Evolutionary conservation across 2,797 vertebrate genomes (phyloP), one percentile per base, ranked within the genome.

Genomic region (Chiloscyllium punctatum): DNA sequence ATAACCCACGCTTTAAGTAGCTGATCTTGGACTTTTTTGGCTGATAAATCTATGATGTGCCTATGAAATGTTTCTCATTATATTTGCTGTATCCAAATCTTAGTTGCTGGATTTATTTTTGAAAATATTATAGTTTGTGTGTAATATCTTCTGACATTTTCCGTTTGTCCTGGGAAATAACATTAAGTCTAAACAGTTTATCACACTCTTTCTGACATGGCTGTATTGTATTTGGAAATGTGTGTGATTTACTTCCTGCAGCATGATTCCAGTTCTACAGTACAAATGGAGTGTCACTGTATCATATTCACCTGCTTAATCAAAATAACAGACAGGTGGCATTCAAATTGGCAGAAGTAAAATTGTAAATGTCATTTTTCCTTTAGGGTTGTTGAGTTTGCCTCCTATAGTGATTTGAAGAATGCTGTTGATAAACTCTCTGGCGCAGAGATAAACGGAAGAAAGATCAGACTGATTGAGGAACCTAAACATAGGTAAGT

Each of bases 401-500:
- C 99, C 97, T 99, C 98, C 97, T 98, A 99, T 95, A 98, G 98
- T 97, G 99, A 99, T 96, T 97, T 99, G 97, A 99, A 99, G 98
- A 99, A 99, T 96, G 99, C 99, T 96, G 98, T 99, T 96, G 99
- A 99, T 96, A 99, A 99, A 97, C 98, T 99, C 96, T 99, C 98
- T 97, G 99, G 99, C 96, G 99, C 99, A 97, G 99, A 99, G 98
- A 99, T 99, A 96, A 99, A 99, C 97, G 99, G 99, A 97, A 99
- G 99, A 96, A 99, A 99, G 98, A 99, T 99, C 94, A 99, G 99
- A 97, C 97, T 99, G 97, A 98, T 99, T 33, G 98, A 99, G 97
- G 98, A 99, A 96, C 98, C 98, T 96, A 99, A 98, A 97, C 71
- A 77, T 51, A 77, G 94, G 94, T 77, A 95, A 95, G 48, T 77